These are phyloP conservation scores for Eilema sororculum DNA, from an alignment of 2,888 invertebrate species.

Conservation along the genomic window DNA sequence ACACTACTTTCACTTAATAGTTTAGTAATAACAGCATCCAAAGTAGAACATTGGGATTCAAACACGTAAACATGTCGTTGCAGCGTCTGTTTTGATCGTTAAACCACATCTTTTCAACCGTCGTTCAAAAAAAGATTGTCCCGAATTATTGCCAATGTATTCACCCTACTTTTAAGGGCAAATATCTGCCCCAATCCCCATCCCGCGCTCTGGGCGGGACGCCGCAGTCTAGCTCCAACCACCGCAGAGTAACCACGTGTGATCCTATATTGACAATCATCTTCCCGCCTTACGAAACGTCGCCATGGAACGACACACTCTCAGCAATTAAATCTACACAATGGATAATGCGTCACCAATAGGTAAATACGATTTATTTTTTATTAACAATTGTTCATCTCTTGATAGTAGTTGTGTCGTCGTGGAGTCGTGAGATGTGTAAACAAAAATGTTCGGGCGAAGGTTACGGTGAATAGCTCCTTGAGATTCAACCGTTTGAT, in stretches of 20 bases:
- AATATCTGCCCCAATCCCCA: constrained; percentile 58
- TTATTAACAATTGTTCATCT: constrained; percentile 58
- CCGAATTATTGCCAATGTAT: constrained; percentile 5
- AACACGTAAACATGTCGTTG: background rate
- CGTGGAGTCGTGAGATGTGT: constrained; percentile 22
- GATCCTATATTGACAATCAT: background rate
- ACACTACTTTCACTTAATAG: background rate
- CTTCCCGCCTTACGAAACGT: constrained; percentile 63
- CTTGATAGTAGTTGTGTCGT: constrained; percentile 12
- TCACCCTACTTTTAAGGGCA: constrained; percentile 47
- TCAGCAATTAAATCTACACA: constrained; percentile 68
- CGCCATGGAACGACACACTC: constrained; percentile 49
- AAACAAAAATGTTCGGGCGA: constrained; percentile 29
- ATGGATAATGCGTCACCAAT: constrained; percentile 74
- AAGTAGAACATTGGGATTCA: background rate
- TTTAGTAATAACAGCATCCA: too few species aligned
- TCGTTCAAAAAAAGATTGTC: constrained; percentile 14
- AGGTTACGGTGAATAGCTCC: constrained; percentile 22
- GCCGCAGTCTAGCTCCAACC: constrained; percentile 58
- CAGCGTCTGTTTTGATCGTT: background rate
- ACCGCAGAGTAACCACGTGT: constrained; percentile 39
- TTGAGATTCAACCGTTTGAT: constrained; percentile 18
- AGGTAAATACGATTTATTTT: constrained; percentile 66
- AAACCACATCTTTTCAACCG: background rate
- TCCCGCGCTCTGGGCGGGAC: constrained; percentile 59